A percentile compares a stretch with the other conserved stretches of the same genome.
Conservation (phyloP, 2,888 invertebrate genomes). For the Lithophane semibrunnea region DNA sequence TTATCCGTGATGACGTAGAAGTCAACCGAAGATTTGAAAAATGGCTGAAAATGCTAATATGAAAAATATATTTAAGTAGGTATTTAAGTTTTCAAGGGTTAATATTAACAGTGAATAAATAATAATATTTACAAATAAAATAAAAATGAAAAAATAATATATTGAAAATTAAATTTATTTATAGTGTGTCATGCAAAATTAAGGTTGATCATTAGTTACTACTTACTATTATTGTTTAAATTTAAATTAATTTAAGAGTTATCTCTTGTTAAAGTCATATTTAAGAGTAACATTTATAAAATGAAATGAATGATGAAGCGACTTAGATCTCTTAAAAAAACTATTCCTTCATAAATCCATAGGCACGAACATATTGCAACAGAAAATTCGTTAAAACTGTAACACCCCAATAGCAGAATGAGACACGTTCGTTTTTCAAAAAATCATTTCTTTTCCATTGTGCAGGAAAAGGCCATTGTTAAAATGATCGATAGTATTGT, state of each 20-base stretch:
- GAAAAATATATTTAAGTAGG: not conserved
- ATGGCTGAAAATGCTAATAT: not conserved
- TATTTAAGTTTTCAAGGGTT: too few species aligned
- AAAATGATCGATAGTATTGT: slow-evolving; percentile 80
- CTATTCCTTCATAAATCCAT: not conserved
- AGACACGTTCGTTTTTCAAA: slow-evolving; percentile 58
- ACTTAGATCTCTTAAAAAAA: not conserved
- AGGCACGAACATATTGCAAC: not conserved
- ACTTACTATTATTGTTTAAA: not conserved
- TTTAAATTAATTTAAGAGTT: not conserved
- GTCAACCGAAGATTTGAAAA: not conserved
- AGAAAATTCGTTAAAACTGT: slow-evolving; percentile 27
- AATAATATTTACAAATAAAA: not conserved
- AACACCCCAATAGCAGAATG: slow-evolving; percentile 49
- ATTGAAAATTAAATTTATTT: too few species aligned
- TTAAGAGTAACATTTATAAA: not conserved
- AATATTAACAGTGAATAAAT: too few species aligned
- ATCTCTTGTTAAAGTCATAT: not conserved
- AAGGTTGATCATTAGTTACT: not conserved
- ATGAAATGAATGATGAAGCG: not conserved
- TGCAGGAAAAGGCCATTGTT: slow-evolving; percentile 71
- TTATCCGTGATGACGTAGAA: not conserved
- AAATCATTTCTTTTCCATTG: slow-evolving; percentile 67
- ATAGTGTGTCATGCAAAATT: not conserved
- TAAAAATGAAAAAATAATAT: not conserved